Base-by-base conservation (phyloP, 2,113 vertebrate genomes). In the Leptosomus discolor region DNA sequence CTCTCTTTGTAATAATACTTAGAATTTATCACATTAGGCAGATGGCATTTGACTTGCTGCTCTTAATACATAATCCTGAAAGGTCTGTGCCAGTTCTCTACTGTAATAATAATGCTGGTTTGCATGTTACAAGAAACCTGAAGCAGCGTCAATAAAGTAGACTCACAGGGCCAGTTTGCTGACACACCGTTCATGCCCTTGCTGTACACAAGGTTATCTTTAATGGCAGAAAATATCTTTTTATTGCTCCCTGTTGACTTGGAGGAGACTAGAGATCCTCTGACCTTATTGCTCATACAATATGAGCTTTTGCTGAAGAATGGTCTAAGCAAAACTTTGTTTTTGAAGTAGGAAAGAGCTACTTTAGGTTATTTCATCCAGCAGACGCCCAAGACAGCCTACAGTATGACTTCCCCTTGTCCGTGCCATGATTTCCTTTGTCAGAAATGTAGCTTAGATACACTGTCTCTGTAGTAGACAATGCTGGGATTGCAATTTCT, bases 41-140 rank as follows among this genome's bases (percentile, higher is more conserved):
- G 92, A 92, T 84, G 85, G 88, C 69, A 67, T 95, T 95, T 95
- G 85, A 90, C 82, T 92, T 83, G 67, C 92, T 85, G 68, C 39
- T 94, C 75, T 93, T 83, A 76, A 77, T 58, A 67, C 30, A 32
- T 77, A 92, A 88, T 84, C 71, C 92, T 94, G 92, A 83, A 95
- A 93, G 82, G 93, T 82, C 85, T 85, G 50, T 75, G 65, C 81
- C 45, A 65, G 77, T 82, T 93, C 63, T 64, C 77, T n/a, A 27
- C 77, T 60, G 48, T 73, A 79, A 92, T 64, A 89, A 79, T 76
- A 88, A 88, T 15, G 41, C 50, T 80, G 46, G 1, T 90, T 79
- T 91, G 39, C 95, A 77, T 91, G 76, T 92, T 79, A 85, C 61
- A 61, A 80, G 76, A 85, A 93, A 83, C 71, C 61, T 87, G 76